Evolutionary conservation across 1,140 invertebrate genomes (phyloP), one percentile per base, ranked within the genome.

Genomic region (Anastrepha ludens): DNA sequence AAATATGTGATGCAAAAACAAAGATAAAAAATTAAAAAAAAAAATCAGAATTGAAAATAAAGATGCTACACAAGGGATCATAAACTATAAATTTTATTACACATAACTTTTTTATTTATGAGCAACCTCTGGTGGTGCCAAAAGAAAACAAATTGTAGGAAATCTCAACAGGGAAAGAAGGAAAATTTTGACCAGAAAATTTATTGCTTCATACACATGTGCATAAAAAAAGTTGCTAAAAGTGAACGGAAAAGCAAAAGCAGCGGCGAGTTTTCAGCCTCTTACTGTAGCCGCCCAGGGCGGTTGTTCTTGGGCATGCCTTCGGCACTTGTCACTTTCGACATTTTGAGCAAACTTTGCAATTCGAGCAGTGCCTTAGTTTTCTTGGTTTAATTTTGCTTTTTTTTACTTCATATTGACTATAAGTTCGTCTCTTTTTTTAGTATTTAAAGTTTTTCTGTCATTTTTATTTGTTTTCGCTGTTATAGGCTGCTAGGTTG

Each of bases 11-110:
- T 44, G 44, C 44, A 58, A 55, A 81, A 81, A 7, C 64, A 1
- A 67, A 67, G 29, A 29, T 1, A 64, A 13, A 64, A 64, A 64
- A n/a, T 64, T n/a, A 13, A 39, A 13, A 29, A 67, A 67, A 8
- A 67, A 81, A 50, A 20, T 8, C 7, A 55, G 9, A 50, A 7
- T 44, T 11, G 74, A 20, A 55, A 55, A 17, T 55, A 41, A 74
- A 74, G 39, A 74, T 17, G 41, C 47, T 1, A 81, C 47, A 81
- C 47, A 20, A 81, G 47, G 55, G 74, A 81, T 81, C 74, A 55
- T 81, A 81, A 81, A 81, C 74, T 81, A 81, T 81, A 17, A 55
- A 58, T 81, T 81, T 81, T 81, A 81, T 81, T 81, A 55, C 74
- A 81, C 74, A 50, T 50, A 55, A 81, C 20, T 81, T 81, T 64